A percentile compares a stretch with the other conserved stretches of the same genome.
Evolutionary conservation across 2,797 vertebrate species (phyloP).

Genomic region (Nasua narica): DNA sequence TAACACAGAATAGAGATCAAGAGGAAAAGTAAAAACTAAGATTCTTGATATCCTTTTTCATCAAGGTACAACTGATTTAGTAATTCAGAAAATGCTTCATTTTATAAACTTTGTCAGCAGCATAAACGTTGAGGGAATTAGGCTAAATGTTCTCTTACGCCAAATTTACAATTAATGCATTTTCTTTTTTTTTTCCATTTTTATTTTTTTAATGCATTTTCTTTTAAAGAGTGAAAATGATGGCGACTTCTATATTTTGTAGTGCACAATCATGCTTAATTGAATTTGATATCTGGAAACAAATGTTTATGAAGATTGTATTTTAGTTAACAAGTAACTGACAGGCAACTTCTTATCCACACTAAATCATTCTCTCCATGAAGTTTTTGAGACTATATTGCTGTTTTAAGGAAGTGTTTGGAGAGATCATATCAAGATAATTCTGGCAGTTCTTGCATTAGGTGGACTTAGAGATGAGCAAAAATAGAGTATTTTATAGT

Average conservation of each 20-base stretch:
- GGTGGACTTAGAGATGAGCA: conserved; percentile 14
- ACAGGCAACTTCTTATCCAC: background rate
- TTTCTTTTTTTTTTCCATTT: conserved; percentile 34
- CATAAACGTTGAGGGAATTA: conserved; percentile 29
- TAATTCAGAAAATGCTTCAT: conserved; percentile 17
- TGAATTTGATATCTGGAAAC: conserved; percentile 31
- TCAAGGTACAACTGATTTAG: background rate
- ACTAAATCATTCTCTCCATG: background rate
- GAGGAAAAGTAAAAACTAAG: conserved; percentile 44
- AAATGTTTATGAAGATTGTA: conserved; percentile 21
- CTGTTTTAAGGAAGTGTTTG: conserved; percentile 38
- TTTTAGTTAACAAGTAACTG: conserved; percentile 12
- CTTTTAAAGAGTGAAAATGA: conserved; percentile 45
- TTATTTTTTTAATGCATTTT: conserved; percentile 24
- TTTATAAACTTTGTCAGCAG: conserved; percentile 24
- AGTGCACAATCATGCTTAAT: background rate
- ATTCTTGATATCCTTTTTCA: background rate
- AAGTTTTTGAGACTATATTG: conserved; percentile 20
- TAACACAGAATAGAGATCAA: conserved; percentile 33
- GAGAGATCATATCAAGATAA: conserved; percentile 1
- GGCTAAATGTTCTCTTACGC: background rate
- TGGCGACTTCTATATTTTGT: background rate
- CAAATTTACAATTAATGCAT: conserved; percentile 33
- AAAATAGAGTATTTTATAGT: conserved; percentile 35
- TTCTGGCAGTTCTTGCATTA: conserved; percentile 54